Evolutionary conservation across 2,888 invertebrate species (phyloP), one percentile per base, ranked within the genome.

Genomic region (Mythimna lalbum): DNA sequence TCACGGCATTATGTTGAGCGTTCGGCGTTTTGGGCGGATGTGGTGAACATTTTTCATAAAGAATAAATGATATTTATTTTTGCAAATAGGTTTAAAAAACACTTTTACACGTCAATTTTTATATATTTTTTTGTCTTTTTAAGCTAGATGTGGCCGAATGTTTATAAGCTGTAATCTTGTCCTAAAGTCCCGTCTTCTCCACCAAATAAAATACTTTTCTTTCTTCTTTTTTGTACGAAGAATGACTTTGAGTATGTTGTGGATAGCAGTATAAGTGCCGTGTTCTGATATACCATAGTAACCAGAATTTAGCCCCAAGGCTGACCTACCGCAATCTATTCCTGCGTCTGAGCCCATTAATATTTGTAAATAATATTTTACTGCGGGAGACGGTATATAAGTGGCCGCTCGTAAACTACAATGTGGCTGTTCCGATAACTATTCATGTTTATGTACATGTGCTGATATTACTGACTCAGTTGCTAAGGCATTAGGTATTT

Each of bases 271-370:
- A 61, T 47, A 49, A 31, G 21, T 12, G 21, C 23, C 71, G 57
- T 57, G 49, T 62, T 69, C 39, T 52, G 23, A 47, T 39, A 6
- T 39, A 4, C 12, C 27, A 9, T 47, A 56, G 68, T 49, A 55
- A 60, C 67, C 53, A 60, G 9, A 53, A 62, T 17, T 39, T 12
- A 21, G 31, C 6, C n/a, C 27, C 17, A 74, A 56, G 60, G 63
- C 56, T 80, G 76, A 74, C 75, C 77, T 79, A 64, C 77, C 80
- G 27, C 80, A 78, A 81, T 53, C 52, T 77, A 72, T 72, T 77
- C 31, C 49, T 56, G 43, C 63, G 63, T 47, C 52, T 61, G 57
- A 27, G 36, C 50, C 72, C 73, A 56, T 78, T 72, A 64, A 49
- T 70, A 59, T 75, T 78, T 78, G 43, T 64, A 78, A 75, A 75